Base-by-base conservation (phyloP, 2,797 vertebrate species). In the Schizothorax lantsangensis region DNA sequence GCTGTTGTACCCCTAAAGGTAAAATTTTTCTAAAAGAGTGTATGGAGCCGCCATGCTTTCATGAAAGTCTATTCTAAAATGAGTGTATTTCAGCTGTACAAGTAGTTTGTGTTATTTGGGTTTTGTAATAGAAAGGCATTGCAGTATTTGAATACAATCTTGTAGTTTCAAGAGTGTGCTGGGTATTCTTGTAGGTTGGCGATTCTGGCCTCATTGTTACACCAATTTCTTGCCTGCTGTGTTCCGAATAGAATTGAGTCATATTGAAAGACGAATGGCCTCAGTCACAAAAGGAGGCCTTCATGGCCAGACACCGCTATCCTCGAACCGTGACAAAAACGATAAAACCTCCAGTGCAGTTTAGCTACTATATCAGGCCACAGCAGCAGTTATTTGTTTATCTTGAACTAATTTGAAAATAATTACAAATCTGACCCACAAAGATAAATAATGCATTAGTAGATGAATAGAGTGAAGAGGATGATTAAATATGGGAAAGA, bases 341-440 rank as follows among this genome's bases (percentile, higher is more conserved):
- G 86, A 89, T 88, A 86, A 91, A 72, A 71, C 30, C 45, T 79
- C 78, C 73, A 77, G 23, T 81, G 80, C 78, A 69, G 73, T 83
- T 81, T 45, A 73, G 68, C 57, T 10, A 40, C 33, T 82, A 38
- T 89, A 89, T 89, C 85, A 88, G 80, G 57, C 80, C 78, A 74
- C 72, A 52, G 81, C 88, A 88, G 88, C 79, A 84, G 73, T 72
- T 91, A 84, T 87, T 88, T 88, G 82, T 88, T 88, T 91, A 74
- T 84, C 81, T 87, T 68, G 33, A 84, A 84, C 78, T 91, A 86
- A 88, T 89, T 87, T 80, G 54, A 89, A 83, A 84, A 87, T 86
- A 89, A 89, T 89, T 89, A 88, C 81, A 88, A 80, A 84, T 88
- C 77, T 82, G 85, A 89, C 81, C 72, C 85, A 82, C 64, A 43